Conservation (phyloP, 2,797 vertebrate species). For the Lemur catta region DNA sequence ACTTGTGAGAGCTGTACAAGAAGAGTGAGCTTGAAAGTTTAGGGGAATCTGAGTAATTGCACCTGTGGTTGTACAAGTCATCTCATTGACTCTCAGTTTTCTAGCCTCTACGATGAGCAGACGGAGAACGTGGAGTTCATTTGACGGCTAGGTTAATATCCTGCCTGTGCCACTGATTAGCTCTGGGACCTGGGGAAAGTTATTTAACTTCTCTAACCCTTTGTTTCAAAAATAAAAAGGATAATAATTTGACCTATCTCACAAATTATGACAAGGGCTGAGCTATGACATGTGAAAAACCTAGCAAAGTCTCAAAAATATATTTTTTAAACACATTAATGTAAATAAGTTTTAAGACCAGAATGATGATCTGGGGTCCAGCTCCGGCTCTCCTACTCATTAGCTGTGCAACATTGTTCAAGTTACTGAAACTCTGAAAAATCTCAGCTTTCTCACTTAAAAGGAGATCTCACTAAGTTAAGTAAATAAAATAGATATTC, state of each 20-base stretch:
- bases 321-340: background rate
- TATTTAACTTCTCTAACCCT: background rate
- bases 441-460: background rate
- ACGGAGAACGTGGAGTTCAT: background rate
- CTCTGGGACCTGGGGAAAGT: background rate
- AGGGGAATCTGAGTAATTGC: background rate
- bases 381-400: background rate
- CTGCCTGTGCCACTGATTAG: background rate
- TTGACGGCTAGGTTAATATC: background rate
- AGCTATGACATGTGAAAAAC: background rate
- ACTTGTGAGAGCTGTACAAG: background rate
- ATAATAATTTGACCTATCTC: background rate
- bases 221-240: background rate
- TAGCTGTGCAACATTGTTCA: background rate
- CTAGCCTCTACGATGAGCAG: background rate
- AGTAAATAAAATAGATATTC: background rate
- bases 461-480: background rate
- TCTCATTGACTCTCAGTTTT: background rate
- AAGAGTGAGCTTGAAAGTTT: background rate
- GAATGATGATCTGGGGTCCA: background rate
- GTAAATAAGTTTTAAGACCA: background rate
- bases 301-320: background rate
- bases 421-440: background rate
- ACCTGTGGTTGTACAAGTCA: background rate
- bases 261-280: background rate